phyloP scores from a whole-genome alignment of 1,140 invertebrate species.

The Papilio polyxenes region DNA sequence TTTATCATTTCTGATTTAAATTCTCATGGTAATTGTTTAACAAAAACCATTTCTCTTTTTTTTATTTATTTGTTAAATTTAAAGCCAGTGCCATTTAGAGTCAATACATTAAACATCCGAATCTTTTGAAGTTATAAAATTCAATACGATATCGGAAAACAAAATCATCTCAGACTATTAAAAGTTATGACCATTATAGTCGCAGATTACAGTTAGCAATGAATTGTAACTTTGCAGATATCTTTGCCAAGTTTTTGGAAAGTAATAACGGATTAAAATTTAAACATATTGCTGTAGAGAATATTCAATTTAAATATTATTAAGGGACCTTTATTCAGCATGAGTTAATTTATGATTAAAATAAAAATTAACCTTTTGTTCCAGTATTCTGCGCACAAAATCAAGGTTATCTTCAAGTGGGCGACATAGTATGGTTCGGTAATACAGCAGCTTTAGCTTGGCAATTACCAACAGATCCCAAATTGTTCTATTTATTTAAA shows the following conservation, averaged over 20 bases:
- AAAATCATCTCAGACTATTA: neutral
- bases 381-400: constrained; percentile 70
- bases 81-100: no score
- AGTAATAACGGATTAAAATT: neutral
- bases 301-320: neutral
- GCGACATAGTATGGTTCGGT: constrained; percentile 84
- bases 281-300: neutral
- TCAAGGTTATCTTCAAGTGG: constrained; percentile 68
- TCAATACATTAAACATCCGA: no score
- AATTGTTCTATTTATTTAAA: constrained; percentile 61
- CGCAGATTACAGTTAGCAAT: neutral
- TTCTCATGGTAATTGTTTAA: no score
- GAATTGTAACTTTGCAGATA: constrained; percentile 18
- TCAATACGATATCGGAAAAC: neutral
- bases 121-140: neutral
- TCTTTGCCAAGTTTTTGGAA: constrained; percentile 15
- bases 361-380: constrained; percentile 33
- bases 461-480: constrained; percentile 84
- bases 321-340: neutral
- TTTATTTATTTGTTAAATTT: no score
- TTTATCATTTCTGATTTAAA: no score
- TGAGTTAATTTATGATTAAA: neutral
- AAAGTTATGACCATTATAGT: neutral
- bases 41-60: no score
- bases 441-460: constrained; percentile 87